A percentile compares a stretch with the other conserved stretches of the same genome.
Evolutionary conservation across 2,888 invertebrate genomes (phyloP).

Genomic region (Cephus sareptanus): DNA sequence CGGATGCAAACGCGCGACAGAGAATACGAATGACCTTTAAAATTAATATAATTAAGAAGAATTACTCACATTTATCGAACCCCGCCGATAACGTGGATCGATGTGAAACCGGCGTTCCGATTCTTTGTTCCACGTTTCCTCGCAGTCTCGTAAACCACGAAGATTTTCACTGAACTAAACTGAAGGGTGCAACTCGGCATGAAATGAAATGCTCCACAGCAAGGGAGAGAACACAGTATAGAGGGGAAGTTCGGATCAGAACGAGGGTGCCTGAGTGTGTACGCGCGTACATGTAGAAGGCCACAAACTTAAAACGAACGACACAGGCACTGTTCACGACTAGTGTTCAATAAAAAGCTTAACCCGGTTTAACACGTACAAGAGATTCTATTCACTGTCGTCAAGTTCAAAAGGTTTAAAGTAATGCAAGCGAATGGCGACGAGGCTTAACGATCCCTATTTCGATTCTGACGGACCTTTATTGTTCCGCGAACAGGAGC

Average conservation of each 20-base stretch:
- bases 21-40: background rate
- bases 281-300: conserved; percentile 16
- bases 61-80: background rate
- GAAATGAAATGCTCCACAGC: conserved; percentile 1
- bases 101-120: background rate
- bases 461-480: background rate
- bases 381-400: background rate
- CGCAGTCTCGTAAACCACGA: background rate
- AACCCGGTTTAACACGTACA: background rate
- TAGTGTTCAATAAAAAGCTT: background rate
- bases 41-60: background rate
- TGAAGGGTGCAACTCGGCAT: conserved; percentile 10
- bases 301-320: conserved; percentile 14
- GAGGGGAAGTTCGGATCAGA: conserved; percentile 7
- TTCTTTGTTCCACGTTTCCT: background rate
- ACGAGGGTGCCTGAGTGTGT: conserved; percentile 8
- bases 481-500: background rate
- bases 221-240: conserved; percentile 22
- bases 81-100: background rate
- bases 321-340: conserved; percentile 8
- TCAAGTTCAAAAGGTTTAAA: background rate
- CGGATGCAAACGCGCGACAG: background rate
- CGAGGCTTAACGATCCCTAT: background rate
- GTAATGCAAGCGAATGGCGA: background rate
- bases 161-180: conserved; percentile 33